Percentiles rank a stretch among this genome's conserved stretches.
Evolutionary conservation across 37 sponge, comb jelly and placozoan species (phyloP).

Genomic region (Cladorhizidae sp.): DNA sequence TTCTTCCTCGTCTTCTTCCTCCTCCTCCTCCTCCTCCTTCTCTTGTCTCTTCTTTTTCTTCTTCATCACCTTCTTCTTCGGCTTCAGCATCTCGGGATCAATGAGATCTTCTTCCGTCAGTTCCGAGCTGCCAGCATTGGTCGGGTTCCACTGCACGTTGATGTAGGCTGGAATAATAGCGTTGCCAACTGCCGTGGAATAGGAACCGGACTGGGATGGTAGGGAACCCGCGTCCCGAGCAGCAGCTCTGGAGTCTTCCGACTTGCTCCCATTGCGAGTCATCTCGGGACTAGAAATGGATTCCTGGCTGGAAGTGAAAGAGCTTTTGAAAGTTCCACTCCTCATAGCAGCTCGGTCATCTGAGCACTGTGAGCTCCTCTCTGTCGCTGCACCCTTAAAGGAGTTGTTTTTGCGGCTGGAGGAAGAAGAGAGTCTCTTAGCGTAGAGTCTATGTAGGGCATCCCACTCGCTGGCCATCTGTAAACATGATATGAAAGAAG

Average conservation of each 20-base stretch:
- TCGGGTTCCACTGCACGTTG: conserved; percentile 12
- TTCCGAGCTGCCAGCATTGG: background rate
- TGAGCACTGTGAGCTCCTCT: background rate
- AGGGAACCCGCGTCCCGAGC: background rate
- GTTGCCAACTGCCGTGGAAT: background rate
- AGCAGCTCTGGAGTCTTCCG: background rate
- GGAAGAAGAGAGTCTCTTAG: background rate
- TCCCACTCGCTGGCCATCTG: conserved; percentile 55
- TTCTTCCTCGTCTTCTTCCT: background rate
- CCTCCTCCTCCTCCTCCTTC: too few relatives aligned
- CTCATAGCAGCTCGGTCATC: background rate
- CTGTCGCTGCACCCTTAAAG: background rate
- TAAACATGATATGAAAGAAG: background rate
- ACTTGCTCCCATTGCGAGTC: background rate
- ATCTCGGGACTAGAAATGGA: background rate
- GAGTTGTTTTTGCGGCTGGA: background rate
- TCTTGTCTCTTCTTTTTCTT: too few relatives aligned
- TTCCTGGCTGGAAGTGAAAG: background rate
- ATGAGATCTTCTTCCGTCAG: background rate
- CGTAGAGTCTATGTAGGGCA: conserved; percentile 12
- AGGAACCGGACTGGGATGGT: background rate
- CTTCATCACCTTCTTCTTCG: conserved; percentile 3
- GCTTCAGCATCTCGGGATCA: conserved; percentile 19
- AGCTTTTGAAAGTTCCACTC: background rate
- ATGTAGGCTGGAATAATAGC: conserved; percentile 7